Percentiles rank a stretch among this genome's conserved stretches.
Conservation (phyloP, 2,113 vertebrate genomes). For the Spermophilus dauricus region DNA sequence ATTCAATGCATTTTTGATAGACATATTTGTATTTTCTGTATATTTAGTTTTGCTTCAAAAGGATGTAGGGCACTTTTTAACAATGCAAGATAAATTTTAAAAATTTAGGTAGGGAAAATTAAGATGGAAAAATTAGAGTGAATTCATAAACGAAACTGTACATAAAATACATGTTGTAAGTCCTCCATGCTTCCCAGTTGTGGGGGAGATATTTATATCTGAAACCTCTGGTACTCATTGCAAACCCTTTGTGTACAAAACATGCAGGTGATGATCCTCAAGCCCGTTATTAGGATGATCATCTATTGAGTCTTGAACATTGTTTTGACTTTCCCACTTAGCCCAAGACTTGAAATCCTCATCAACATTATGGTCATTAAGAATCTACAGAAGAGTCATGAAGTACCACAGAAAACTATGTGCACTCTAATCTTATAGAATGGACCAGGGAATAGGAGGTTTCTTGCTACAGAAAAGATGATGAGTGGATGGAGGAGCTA, state of each 20-base stretch:
- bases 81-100: background rate
- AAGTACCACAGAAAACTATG: background rate
- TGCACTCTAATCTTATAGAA: background rate
- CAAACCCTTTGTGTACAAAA: background rate
- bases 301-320: background rate
- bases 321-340: background rate
- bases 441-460: background rate
- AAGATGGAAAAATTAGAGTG: background rate
- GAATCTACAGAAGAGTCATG: background rate
- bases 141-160: background rate
- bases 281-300: background rate
- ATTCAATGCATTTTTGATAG: background rate
- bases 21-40: constrained; percentile 9
- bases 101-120: background rate
- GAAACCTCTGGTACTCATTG: background rate
- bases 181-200: background rate
- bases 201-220: background rate
- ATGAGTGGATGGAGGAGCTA: background rate
- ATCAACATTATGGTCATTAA: background rate
- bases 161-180: background rate
- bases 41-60: background rate
- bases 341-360: background rate
- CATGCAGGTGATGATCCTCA: background rate
- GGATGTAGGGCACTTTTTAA: background rate
- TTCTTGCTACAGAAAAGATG: background rate